Conservation (phyloP, 2,888 invertebrate genomes). For the Hofmannophila pseudospretella region DNA sequence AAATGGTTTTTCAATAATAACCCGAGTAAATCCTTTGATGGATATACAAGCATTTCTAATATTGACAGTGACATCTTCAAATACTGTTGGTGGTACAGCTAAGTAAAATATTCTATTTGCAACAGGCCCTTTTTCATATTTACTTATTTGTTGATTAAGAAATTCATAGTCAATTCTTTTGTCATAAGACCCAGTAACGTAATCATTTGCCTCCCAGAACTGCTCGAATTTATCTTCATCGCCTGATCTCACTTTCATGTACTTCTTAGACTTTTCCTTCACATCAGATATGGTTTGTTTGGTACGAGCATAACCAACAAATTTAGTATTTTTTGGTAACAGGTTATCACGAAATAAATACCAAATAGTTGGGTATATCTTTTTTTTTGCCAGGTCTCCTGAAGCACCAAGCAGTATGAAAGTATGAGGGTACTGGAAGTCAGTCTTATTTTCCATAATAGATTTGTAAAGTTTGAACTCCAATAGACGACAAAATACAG, state of each 20-base stretch:
- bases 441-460: conserved; percentile 65
- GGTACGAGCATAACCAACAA: conserved; percentile 97
- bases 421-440: conserved; percentile 67
- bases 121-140: conserved; percentile 80
- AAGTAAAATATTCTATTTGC: conserved; percentile 97
- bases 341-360: conserved; percentile 96
- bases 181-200: conserved; percentile 92
- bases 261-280: conserved; percentile 83
- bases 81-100: conserved; percentile 97
- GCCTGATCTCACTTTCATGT: conserved; percentile 88
- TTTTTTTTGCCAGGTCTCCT: conserved; percentile 98
- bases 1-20: conserved; percentile 99
- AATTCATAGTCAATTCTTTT: conserved; percentile 86
- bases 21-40: conserved; percentile 93
- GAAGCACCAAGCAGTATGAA: conserved; percentile 71
- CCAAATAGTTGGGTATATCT: conserved; percentile 99
- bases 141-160: conserved; percentile 85
- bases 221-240: conserved; percentile 86
- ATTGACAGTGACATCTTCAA: conserved; percentile 91
- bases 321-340: conserved; percentile 90
- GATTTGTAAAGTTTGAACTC: no score
- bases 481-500: not conserved
- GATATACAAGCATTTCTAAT: conserved; percentile 91
- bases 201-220: conserved; percentile 92
- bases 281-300: conserved; percentile 87